A percentile compares a stretch with the other conserved stretches of the same genome.
Conservation (phyloP, 2,113 vertebrate species). For the Coptodon rendalli region DNA sequence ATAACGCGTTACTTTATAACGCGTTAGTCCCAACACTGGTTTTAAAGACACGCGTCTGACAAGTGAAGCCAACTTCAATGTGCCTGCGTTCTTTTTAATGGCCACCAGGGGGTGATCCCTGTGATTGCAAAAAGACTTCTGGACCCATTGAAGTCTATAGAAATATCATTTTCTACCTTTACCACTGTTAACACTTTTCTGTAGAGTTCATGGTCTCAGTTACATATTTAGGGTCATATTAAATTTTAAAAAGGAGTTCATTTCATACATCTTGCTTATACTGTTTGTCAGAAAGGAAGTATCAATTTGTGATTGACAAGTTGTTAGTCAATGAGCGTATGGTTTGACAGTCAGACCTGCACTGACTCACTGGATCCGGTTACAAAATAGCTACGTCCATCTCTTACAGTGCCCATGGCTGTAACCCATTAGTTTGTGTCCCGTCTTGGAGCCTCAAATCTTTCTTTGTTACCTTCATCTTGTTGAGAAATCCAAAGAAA, state of each 20-base stretch:
- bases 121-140: background rate
- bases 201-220: background rate
- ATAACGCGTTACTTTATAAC: no score
- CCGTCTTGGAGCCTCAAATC: background rate
- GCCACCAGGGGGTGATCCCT: background rate
- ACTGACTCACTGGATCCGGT: background rate
- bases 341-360: background rate
- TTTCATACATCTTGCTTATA: background rate
- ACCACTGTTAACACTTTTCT: background rate
- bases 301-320: background rate
- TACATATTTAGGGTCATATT: background rate
- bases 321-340: background rate
- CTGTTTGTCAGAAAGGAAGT: background rate
- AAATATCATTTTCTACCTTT: background rate
- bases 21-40: no score
- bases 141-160: rapidly evolving
- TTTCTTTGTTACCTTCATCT: background rate
- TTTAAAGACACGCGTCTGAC: background rate
- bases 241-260: background rate
- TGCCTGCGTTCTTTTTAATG: background rate
- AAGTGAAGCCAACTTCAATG: background rate
- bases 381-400: background rate
- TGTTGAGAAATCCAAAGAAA: background rate
- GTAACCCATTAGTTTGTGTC: background rate
- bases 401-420: background rate